Evolutionary conservation across 1,140 invertebrate species (phyloP), one percentile per base, ranked within the genome.

Genomic region (Lysiphlebus fabarum): DNA sequence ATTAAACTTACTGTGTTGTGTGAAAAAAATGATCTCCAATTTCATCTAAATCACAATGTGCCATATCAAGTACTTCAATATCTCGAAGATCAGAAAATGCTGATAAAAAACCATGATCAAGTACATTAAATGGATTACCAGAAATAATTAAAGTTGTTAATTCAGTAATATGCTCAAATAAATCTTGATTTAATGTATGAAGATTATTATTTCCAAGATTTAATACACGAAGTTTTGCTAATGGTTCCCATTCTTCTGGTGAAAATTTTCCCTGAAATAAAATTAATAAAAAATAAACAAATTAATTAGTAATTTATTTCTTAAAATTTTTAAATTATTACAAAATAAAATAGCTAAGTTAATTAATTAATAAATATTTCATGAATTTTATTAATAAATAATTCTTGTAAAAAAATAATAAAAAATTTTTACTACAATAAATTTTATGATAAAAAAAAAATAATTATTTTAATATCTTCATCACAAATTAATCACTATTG

Each of bases 31-130:
- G 76, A 2, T 84, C 79, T 0, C 87, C 86, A 34, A 91, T 67
- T 2, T 75, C 70, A 4, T 73, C 74, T 1, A 92, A 66, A 50
- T 82, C 70, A 47, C 88, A 90, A 53, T 84, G 81, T 0, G 86
- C 85, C 64, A 93, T 72, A 67, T 89, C 82, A 17, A 92, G 75
- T 9, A 84, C 78, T 82, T 89, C 87, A n/a, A 93, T 74, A 62
- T 79, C 73, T 1, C 75, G 65, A 38, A 92, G 70, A 65, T 82
- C 83, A 0, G 81, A 81, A 12, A 92, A 82, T 0, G 90, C 87
- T 2, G 84, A 76, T 1, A 80, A 65, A 0, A 86, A 87, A 5
- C 77, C 71, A 33, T 78, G 71, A 64, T 89, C 85, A 6, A 91
- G 80, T 0, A 81, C 75, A 36, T 70, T 75, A 3, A 92, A 75